A percentile compares a stretch with the other conserved stretches of the same genome.
These are phyloP conservation scores for Odontophorus gujanensis DNA, from an alignment of 2,113 vertebrate genomes.

Conservation along the genomic window DNA sequence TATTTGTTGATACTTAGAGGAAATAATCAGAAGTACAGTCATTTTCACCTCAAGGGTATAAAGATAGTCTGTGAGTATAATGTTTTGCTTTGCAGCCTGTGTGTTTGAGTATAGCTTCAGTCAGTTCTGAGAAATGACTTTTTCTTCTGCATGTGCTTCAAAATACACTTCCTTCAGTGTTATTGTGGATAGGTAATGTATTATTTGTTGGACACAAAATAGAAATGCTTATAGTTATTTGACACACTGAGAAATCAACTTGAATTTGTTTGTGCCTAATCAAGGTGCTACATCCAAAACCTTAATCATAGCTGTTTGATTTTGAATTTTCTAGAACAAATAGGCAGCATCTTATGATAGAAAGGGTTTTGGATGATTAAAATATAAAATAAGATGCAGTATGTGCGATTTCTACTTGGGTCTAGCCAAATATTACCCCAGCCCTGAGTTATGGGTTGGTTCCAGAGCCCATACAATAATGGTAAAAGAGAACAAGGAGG, in stretches of 20 bases:
- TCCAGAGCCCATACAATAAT: not conserved
- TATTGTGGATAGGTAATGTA: not conserved
- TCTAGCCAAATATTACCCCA: not conserved
- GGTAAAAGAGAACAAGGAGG: not conserved
- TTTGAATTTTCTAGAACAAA: not conserved
- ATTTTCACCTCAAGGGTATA: not conserved
- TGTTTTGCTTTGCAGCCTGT: not conserved
- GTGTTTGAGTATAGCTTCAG: not conserved
- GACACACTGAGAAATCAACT: not conserved
- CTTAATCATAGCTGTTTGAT: not conserved
- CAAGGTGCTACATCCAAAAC: not conserved
- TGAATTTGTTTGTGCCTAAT: not conserved
- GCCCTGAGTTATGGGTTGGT: not conserved
- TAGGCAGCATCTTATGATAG: not conserved
- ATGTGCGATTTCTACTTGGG: not conserved
- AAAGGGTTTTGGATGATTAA: not conserved
- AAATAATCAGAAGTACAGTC: not conserved
- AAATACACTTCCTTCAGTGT: not conserved
- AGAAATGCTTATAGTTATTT: not conserved
- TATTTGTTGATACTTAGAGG: not conserved
- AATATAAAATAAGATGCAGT: not conserved
- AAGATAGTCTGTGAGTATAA: not conserved
- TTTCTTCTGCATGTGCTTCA: not conserved
- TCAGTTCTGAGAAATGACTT: rapidly evolving
- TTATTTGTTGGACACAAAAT: not conserved